phyloP scores from a whole-genome alignment of 2,888 invertebrate species.

The Eilema depressum region DNA sequence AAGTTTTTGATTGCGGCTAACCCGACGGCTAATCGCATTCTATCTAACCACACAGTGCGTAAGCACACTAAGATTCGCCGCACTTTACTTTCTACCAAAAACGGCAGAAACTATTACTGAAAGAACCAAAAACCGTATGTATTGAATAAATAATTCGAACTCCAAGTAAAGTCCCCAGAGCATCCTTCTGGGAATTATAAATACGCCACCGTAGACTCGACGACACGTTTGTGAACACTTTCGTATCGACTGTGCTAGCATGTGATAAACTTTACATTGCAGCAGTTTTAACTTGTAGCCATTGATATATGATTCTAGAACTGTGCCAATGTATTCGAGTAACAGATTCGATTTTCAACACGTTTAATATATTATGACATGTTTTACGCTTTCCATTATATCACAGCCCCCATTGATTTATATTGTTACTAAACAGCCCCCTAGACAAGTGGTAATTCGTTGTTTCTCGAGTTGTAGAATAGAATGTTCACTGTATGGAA shows the following conservation, averaged over 20 bases:
- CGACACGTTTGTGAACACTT: background rate
- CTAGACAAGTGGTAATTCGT: no score
- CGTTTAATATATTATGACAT: no score
- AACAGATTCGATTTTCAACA: no score
- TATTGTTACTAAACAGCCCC: no score
- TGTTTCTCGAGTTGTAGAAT: no score
- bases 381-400: no score
- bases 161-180: background rate
- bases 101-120: background rate
- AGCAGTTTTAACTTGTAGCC: background rate
- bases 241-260: background rate
- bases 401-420: no score
- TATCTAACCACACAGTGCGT: no score
- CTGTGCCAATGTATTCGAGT: background rate
- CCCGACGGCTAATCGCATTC: no score
- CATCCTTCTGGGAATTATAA: background rate
- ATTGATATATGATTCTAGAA: background rate
- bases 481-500: no score
- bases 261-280: background rate
- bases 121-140: background rate
- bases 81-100: background rate
- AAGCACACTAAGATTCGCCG: background rate
- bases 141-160: background rate
- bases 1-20: no score
- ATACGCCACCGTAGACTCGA: background rate